phyloP scores from a whole-genome alignment of 2,113 vertebrate species.

The Mirza zaza region DNA sequence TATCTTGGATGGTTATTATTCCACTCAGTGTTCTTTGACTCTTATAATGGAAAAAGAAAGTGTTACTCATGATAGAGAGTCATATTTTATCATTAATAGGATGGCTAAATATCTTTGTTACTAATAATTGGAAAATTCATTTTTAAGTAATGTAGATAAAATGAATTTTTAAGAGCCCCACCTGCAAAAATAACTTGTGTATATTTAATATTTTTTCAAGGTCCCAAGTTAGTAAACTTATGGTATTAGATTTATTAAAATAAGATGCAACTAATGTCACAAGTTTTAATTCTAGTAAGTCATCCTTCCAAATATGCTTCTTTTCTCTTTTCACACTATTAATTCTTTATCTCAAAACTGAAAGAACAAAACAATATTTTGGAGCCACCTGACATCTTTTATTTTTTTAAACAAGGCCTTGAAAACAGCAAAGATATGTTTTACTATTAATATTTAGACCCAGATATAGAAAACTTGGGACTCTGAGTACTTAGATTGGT shows the following conservation, averaged over 20 bases:
- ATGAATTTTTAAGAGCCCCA: neutral
- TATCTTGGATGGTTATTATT: slow-evolving; percentile 36
- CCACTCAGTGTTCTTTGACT: neutral
- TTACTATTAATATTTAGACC: neutral
- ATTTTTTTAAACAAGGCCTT: neutral
- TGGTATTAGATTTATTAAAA: neutral
- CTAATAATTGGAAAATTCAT: neutral
- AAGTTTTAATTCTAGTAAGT: neutral
- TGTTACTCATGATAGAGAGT: neutral
- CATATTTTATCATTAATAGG: neutral
- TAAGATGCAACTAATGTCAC: neutral
- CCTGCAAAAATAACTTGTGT: neutral
- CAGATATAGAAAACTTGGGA: neutral
- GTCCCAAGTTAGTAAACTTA: neutral
- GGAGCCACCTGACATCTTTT: neutral
- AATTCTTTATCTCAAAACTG: neutral
- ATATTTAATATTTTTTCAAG: neutral
- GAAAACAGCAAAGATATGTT: neutral
- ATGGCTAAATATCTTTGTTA: slow-evolving; percentile 12
- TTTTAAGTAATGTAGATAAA: neutral
- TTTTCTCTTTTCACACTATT: neutral
- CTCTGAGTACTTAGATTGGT: neutral
- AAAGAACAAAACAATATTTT: neutral
- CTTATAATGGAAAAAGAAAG: neutral
- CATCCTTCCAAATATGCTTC: neutral